Base-by-base conservation (phyloP, 2,888 invertebrate species). In the Heterodera filipjevi region DNA sequence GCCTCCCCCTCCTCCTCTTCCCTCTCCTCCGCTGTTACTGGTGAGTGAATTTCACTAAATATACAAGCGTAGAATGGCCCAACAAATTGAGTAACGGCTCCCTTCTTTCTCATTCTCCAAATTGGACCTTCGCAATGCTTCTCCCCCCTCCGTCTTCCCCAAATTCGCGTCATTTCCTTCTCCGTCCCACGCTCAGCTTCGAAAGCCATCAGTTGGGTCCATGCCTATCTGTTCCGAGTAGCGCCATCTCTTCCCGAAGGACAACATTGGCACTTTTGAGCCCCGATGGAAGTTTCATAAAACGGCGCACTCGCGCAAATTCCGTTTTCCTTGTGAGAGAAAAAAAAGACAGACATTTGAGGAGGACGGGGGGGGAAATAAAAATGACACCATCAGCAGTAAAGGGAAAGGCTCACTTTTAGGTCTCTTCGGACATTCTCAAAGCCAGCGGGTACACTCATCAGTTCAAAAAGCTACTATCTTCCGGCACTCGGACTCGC, bases 401-500 rank as follows among this genome's bases (percentile, higher is more conserved):
- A 66, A 66, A 27, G 30, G 66, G 19, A 33, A 10, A 3, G n/a
- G 66, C 27, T 44, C 8, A 22, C 30, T 83, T 86, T 71, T 82
- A 88, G 88, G 88, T 88, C 3, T 85, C 85, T 3, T 86, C 88
- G 22, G 88, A 88, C 77, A 88, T 88, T 68, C 83, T 88, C 2
- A 84, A 86, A 5, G 88, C 87, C n/a, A 85, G 85, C 66, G 88
- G 88, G 46, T 88, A 89, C 81, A 85, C 88, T 8, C 85, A 86
- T 78, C 88, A 89, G 77, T 88, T 87, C 77, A 86, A 86, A 14
- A 85, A 85, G 44, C 81, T 88, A 10, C 82, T 88, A 32, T 84
- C 87, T 10, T 84, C 85, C 22, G 68, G 85, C 27, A 84, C 82
- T 12, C 59, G 87, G 59, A 59, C 12, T 6, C 78, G 87, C 5